Conservation (phyloP, 2,797 vertebrate species). For the Chelonia mydas region DNA sequence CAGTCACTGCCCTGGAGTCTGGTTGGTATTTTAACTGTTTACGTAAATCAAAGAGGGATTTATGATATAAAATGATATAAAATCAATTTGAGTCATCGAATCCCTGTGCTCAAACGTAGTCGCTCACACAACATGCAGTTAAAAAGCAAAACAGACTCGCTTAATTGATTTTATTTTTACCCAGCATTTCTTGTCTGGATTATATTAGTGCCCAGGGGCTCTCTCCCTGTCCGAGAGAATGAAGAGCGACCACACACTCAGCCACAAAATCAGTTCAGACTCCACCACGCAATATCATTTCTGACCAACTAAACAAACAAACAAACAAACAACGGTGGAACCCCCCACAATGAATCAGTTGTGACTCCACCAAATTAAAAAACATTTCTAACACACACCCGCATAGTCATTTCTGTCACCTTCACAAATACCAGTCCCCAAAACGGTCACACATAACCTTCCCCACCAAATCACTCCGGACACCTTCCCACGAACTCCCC, state of each 20-base stretch:
- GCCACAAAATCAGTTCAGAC: background rate
- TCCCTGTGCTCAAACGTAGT: background rate
- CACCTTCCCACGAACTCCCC: background rate
- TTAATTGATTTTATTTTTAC: background rate
- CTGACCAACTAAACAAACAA: background rate
- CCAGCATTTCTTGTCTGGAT: background rate
- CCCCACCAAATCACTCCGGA: background rate
- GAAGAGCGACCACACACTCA: background rate
- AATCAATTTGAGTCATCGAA: background rate
- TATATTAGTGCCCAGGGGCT: background rate
- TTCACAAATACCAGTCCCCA: background rate
- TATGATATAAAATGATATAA: background rate
- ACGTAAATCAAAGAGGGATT: background rate
- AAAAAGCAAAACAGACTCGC: background rate
- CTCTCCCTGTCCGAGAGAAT: background rate
- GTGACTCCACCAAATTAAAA: background rate
- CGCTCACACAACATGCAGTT: background rate
- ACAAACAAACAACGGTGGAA: background rate
- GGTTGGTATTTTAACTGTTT: background rate
- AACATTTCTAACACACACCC: background rate
- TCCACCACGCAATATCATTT: background rate
- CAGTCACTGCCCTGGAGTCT: background rate
- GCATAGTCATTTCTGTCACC: background rate
- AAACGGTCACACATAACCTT: background rate
- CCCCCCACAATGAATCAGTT: background rate